These are phyloP conservation scores for Uloborus plumipes DNA, from an alignment of 2,888 invertebrate genomes.

Conservation along the genomic window DNA sequence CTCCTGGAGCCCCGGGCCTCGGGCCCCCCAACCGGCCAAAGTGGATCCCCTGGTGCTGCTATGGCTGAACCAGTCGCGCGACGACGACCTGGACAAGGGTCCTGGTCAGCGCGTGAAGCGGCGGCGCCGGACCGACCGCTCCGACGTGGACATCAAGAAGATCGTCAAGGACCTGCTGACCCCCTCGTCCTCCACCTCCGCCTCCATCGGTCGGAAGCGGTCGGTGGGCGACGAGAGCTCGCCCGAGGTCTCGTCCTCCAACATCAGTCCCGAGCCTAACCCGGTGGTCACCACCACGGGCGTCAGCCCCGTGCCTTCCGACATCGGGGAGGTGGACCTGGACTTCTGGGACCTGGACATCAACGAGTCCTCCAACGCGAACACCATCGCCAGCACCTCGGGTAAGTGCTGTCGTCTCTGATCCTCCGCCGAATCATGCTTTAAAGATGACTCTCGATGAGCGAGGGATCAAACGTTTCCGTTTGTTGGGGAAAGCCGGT, in stretches of 20 bases:
- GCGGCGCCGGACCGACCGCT: conserved; percentile 51
- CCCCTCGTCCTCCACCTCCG: conserved; percentile 20
- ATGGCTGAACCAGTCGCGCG: conserved; percentile 66
- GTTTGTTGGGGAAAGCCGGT: too few relatives aligned
- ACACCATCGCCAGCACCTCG: conserved; percentile 59
- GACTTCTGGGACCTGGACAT: conserved; percentile 85
- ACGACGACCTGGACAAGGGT: conserved; percentile 64
- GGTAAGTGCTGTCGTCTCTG: conserved; percentile 13
- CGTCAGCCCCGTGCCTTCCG: conserved; percentile 74
- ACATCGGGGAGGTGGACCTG: conserved; percentile 80
- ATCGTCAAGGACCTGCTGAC: conserved; percentile 56
- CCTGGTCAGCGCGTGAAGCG: conserved; percentile 48
- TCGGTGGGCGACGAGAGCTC: conserved; percentile 60
- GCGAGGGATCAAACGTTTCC: too few relatives aligned
- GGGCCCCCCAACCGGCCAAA: conserved; percentile 19
- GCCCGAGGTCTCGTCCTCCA: conserved; percentile 66
- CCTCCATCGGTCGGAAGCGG: conserved; percentile 24
- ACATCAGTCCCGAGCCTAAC: conserved; percentile 52
- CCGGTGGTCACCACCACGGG: conserved; percentile 64
- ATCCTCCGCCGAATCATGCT: too few relatives aligned
- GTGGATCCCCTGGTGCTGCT: conserved; percentile 67
- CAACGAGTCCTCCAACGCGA: conserved; percentile 71
- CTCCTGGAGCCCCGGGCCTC: too few relatives aligned
- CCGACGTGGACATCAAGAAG: conserved; percentile 60
- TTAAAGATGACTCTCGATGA: too few relatives aligned